Evolutionary conservation across 2,888 invertebrate genomes (phyloP).

Genomic region (Ischnus inquisitorius): DNA sequence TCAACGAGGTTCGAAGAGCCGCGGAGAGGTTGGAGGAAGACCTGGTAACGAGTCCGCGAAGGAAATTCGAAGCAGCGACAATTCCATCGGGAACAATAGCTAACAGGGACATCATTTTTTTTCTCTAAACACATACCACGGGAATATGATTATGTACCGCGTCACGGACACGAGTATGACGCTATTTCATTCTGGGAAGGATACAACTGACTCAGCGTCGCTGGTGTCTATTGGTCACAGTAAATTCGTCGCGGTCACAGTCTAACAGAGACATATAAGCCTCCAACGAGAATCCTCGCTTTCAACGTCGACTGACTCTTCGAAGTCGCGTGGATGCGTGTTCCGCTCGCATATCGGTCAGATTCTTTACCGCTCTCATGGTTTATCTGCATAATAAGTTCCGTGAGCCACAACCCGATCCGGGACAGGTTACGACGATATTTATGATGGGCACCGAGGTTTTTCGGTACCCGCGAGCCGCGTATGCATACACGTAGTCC

Average conservation of each 20-base stretch:
- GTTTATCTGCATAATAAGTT: constrained; percentile 61
- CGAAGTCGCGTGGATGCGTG: constrained; percentile 48
- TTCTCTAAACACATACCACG: background rate
- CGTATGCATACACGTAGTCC: constrained; percentile 23
- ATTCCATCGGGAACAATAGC: background rate
- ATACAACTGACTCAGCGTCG: constrained; percentile 52
- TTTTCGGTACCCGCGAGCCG: constrained; percentile 45
- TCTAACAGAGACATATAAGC: constrained; percentile 48
- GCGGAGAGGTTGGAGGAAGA: constrained; percentile 19
- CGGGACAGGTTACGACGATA: constrained; percentile 61
- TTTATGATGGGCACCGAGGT: constrained; percentile 60
- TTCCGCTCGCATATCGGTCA: constrained; percentile 45
- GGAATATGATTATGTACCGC: too few species aligned
- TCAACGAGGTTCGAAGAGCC: constrained; percentile 1
- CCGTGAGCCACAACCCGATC: constrained; percentile 38
- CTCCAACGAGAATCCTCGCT: constrained; percentile 35
- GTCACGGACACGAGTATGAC: too few species aligned
- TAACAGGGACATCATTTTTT: background rate
- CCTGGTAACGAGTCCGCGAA: constrained; percentile 47
- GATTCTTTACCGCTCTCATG: constrained; percentile 12
- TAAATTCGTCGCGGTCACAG: constrained; percentile 22
- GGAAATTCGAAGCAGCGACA: background rate
- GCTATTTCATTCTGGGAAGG: background rate
- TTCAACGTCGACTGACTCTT: constrained; percentile 25
- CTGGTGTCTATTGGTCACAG: background rate